Conservation (phyloP, 2,113 vertebrate species). For the Malurus elegans region DNA sequence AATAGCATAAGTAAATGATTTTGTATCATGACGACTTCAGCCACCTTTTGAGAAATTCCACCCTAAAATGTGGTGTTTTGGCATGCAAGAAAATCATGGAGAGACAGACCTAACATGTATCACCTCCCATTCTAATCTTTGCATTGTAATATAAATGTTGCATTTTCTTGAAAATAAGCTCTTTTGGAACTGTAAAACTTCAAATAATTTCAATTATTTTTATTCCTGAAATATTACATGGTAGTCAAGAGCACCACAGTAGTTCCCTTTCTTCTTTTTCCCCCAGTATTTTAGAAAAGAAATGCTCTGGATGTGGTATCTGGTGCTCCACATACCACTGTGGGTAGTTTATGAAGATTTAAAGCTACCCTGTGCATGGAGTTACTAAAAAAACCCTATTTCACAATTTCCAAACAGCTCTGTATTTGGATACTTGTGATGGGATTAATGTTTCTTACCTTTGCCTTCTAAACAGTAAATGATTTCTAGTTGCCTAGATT, state of each 20-base stretch:
- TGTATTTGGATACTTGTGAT: background rate
- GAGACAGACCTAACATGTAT: background rate
- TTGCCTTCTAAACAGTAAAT: background rate
- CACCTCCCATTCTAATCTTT: background rate
- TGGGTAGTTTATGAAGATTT: background rate
- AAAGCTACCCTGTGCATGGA: background rate
- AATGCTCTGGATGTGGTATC: background rate
- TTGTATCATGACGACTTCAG: background rate
- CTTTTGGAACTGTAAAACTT: background rate
- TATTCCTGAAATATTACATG: background rate
- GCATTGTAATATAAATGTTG: background rate
- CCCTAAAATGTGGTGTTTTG: background rate
- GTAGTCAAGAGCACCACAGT: background rate
- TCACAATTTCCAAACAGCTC: background rate
- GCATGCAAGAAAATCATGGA: background rate
- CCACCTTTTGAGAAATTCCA: background rate
- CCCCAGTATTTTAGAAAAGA: background rate
- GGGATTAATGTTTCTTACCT: background rate
- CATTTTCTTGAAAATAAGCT: background rate
- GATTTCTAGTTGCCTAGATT: background rate
- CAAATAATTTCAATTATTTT: background rate
- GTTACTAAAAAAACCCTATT: background rate
- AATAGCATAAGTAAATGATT: background rate
- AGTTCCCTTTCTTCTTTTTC: fast-evolving
- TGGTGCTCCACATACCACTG: background rate